These are phyloP conservation scores for Muscicapa striata DNA, from an alignment of 2,797 vertebrate species.

Conservation along the genomic window DNA sequence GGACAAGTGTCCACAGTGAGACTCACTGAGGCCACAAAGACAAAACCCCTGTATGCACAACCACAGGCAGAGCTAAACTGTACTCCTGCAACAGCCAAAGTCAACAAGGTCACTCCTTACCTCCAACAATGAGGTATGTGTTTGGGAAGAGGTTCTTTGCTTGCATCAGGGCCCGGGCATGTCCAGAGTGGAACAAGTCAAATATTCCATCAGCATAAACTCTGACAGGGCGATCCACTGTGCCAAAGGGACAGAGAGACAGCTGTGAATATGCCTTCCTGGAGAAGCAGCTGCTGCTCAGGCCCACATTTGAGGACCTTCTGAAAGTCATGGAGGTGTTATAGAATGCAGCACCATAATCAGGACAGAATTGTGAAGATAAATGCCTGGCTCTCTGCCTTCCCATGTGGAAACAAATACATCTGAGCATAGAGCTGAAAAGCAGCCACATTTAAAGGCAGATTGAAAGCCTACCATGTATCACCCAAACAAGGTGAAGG, in stretches of 20 bases:
- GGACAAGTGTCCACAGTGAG: not conserved
- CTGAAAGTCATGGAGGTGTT: not conserved
- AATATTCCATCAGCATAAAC: slow-evolving; percentile 98
- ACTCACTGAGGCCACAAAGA: not conserved
- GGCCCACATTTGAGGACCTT: not conserved
- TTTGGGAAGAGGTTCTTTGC: slow-evolving; percentile 97
- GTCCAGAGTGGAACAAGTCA: slow-evolving; percentile 97
- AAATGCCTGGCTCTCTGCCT: not conserved
- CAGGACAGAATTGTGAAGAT: not conserved
- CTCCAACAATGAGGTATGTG: slow-evolving; percentile 96
- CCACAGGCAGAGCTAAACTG: not conserved
- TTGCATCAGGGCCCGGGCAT: slow-evolving; percentile 97
- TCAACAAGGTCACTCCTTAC: slow-evolving; percentile 75
- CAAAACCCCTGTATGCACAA: not conserved
- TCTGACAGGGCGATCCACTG: slow-evolving; percentile 91
- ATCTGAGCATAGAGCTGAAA: not conserved
- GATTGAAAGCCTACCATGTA: not conserved
- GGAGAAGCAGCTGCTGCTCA: not conserved
- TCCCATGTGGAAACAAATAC: not conserved
- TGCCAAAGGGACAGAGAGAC: slow-evolving; percentile 51
- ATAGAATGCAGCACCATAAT: not conserved
- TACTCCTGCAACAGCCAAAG: not conserved
- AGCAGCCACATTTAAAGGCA: not conserved
- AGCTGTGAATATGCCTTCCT: not conserved
- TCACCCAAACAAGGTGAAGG: not conserved